phyloP scores from a whole-genome alignment of 2,888 invertebrate genomes.

The Troides helena region DNA sequence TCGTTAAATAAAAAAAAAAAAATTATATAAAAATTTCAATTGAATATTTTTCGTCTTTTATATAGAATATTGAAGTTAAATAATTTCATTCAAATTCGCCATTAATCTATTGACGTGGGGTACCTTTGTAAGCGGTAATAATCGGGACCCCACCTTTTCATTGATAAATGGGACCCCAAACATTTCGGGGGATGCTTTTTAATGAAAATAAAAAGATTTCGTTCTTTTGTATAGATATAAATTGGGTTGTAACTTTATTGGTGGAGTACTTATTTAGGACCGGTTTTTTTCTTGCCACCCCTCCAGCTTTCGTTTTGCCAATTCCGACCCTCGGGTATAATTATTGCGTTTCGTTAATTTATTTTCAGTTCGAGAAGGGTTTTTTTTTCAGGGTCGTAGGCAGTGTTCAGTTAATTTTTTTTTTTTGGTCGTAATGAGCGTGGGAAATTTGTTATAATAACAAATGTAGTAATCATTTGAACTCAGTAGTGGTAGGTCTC shows the following conservation, averaged over 20 bases:
- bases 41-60: too few relatives aligned
- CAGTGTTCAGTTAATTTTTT: too few relatives aligned
- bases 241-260: slow-evolving; percentile 15
- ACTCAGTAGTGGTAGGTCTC: too few relatives aligned
- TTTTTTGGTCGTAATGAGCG: too few relatives aligned
- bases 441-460: too few relatives aligned
- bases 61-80: too few relatives aligned
- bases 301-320: not conserved
- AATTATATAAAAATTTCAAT: too few relatives aligned
- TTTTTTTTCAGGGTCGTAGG: too few relatives aligned
- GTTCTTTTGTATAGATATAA: slow-evolving; percentile 9
- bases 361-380: not conserved
- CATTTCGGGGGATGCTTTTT: slow-evolving; percentile 8
- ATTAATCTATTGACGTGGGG: too few relatives aligned
- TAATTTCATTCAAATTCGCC: too few relatives aligned
- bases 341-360: slow-evolving; percentile 8
- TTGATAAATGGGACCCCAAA: not conserved
- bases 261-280: slow-evolving; percentile 11
- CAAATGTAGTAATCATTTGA: too few relatives aligned
- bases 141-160: slow-evolving; percentile 4
- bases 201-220: slow-evolving; percentile 12
- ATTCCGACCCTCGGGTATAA: not conserved
- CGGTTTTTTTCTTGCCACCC: not conserved
- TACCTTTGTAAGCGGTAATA: not conserved
- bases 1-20: too few relatives aligned